Conservation (phyloP, 2,888 invertebrate genomes). For the Aleiodes leptofemur region DNA sequence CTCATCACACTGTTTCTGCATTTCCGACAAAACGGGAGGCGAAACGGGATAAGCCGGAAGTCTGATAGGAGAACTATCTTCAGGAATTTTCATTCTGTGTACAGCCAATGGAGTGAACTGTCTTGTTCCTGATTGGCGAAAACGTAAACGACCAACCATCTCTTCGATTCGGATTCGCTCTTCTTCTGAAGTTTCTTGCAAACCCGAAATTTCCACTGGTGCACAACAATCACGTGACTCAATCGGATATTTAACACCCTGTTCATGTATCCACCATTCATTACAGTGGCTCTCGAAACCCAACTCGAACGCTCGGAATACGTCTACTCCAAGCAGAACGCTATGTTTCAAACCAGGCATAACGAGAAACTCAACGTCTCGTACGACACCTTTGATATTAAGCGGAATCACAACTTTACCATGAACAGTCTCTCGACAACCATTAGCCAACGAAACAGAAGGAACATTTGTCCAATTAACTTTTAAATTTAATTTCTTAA, state of each 20-base stretch:
- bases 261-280: background rate
- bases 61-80: constrained; percentile 23
- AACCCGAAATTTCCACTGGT: background rate
- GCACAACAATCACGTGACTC: background rate
- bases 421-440: no score
- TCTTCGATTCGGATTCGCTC: constrained; percentile 4
- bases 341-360: no score
- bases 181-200: background rate
- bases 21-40: constrained; percentile 19
- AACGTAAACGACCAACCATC: background rate
- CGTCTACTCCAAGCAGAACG: no score
- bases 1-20: constrained; percentile 54
- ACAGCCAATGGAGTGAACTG: constrained; percentile 23
- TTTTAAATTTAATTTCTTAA: background rate
- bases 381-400: background rate
- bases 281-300: no score
- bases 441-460: no score
- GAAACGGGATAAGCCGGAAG: constrained; percentile 41
- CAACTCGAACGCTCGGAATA: background rate
- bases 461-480: no score
- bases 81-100: constrained; percentile 40
- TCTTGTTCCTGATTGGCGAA: background rate
- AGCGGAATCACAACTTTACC: background rate
- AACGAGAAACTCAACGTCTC: no score
- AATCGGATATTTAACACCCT: background rate